A percentile compares a stretch with the other conserved stretches of the same genome.
Evolutionary conservation across 2,888 invertebrate genomes (phyloP).

Genomic region (Beris chalybata): DNA sequence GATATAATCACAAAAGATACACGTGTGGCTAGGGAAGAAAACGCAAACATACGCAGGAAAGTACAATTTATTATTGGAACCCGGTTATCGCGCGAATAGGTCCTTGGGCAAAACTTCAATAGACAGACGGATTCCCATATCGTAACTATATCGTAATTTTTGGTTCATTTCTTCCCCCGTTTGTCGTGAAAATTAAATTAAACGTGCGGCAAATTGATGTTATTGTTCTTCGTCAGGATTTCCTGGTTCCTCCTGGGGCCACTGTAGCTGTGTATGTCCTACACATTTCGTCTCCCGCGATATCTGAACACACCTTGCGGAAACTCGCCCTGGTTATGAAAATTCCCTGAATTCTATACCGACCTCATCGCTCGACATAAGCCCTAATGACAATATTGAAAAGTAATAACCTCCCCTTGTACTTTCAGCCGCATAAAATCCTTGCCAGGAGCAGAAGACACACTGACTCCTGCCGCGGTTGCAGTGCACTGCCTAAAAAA

Average conservation of each 20-base stretch:
- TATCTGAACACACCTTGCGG: conserved; percentile 42
- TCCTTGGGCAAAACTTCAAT: neutral
- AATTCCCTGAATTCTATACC: conserved; percentile 1
- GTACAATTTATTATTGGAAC: conserved; percentile 10
- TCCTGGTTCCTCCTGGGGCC: neutral
- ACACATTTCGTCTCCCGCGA: conserved; percentile 42
- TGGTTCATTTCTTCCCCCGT: neutral
- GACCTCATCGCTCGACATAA: conserved; percentile 38
- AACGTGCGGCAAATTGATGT: conserved; percentile 37
- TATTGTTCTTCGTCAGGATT: conserved; percentile 34
- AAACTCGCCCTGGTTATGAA: neutral
- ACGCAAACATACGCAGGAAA: conserved; percentile 5
- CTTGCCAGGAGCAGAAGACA: too few species aligned
- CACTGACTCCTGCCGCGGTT: neutral
- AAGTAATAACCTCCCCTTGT: conserved; percentile 51
- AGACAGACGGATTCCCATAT: neutral
- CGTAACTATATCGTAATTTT: neutral
- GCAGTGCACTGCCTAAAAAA: conserved; percentile 1
- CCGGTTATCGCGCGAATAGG: neutral
- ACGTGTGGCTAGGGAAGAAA: conserved; percentile 17
- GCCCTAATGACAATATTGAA: conserved; percentile 57
- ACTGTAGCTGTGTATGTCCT: conserved; percentile 11
- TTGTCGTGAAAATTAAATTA: conserved; percentile 37
- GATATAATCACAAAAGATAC: conserved; percentile 20
- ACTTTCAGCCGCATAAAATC: too few species aligned